Conservation (phyloP, 1,140 invertebrate genomes). For the Tribolium castaneum region DNA sequence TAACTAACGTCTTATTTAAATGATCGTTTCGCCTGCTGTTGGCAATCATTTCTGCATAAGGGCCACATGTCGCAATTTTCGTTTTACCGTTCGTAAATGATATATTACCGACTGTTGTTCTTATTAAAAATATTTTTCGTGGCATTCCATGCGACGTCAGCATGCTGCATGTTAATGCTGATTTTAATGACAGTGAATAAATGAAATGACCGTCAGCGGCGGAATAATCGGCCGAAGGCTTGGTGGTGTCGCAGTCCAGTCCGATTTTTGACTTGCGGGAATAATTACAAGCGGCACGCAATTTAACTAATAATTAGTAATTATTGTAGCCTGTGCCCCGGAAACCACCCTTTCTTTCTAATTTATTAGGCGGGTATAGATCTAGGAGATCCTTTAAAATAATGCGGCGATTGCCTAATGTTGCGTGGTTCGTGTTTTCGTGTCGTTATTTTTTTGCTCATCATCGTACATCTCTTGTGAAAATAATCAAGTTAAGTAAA, state of each 20-base stretch:
- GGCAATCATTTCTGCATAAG: background rate
- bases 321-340: conserved; percentile 49
- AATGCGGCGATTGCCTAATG: conserved; percentile 44
- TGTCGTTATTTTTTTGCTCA: conserved; percentile 53
- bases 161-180: conserved; percentile 38
- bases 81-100: background rate
- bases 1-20: background rate
- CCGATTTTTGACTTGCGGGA: conserved; percentile 54
- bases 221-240: conserved; percentile 38
- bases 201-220: conserved; percentile 14
- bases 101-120: background rate
- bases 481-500: conserved; percentile 58
- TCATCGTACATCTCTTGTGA: conserved; percentile 52
- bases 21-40: background rate
- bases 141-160: conserved; percentile 36
- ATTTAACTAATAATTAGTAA: conserved; percentile 57
- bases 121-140: conserved; percentile 39
- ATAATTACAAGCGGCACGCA: conserved; percentile 57
- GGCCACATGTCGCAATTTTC: background rate
- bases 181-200: conserved; percentile 37
- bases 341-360: conserved; percentile 47
- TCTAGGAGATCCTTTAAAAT: conserved; percentile 11
- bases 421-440: conserved; percentile 50
- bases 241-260: conserved; percentile 30
- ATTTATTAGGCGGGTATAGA: conserved; percentile 48